A percentile compares a stretch with the other conserved stretches of the same genome.
Conservation (phyloP, 2,888 invertebrate species). For the Philereme vetulata region DNA sequence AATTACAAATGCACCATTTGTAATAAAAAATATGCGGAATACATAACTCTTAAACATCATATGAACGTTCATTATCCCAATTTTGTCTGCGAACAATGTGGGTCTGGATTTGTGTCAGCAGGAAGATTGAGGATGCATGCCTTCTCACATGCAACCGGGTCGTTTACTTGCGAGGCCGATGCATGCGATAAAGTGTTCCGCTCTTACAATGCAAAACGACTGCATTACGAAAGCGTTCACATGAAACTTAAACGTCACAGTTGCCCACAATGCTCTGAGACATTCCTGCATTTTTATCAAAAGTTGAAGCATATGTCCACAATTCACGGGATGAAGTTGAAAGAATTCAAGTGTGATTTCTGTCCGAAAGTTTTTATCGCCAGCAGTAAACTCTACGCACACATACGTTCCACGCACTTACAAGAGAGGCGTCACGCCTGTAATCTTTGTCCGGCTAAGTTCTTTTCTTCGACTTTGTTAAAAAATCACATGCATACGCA, state of each 20-base stretch:
- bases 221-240: constrained; percentile 77
- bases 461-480: constrained; percentile 18
- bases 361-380: constrained; percentile 64
- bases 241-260: constrained; percentile 71
- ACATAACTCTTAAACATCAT: constrained; percentile 45
- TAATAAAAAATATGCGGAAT: constrained; percentile 14
- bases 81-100: constrained; percentile 54
- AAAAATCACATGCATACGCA: constrained; percentile 51
- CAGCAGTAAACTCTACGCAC: constrained; percentile 46
- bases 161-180: constrained; percentile 69
- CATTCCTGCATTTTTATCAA: constrained; percentile 71
- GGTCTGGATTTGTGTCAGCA: constrained; percentile 34
- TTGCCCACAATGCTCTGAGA: constrained; percentile 70
- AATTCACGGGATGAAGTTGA: constrained; percentile 66
- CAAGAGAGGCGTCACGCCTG: constrained; percentile 28
- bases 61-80: constrained; percentile 61
- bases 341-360: constrained; percentile 69
- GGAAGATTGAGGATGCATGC: constrained; percentile 28
- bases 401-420: constrained; percentile 45
- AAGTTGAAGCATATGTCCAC: constrained; percentile 68
- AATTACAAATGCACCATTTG: constrained; percentile 25
- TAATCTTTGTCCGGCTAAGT: constrained; percentile 15
- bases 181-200: constrained; percentile 79
- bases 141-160: constrained; percentile 43
- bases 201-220: constrained; percentile 70